A percentile compares a stretch with the other conserved stretches of the same genome.
phyloP scores from a whole-genome alignment of 2,888 invertebrate genomes.

The Stenoptilia bipunctidactyla region DNA sequence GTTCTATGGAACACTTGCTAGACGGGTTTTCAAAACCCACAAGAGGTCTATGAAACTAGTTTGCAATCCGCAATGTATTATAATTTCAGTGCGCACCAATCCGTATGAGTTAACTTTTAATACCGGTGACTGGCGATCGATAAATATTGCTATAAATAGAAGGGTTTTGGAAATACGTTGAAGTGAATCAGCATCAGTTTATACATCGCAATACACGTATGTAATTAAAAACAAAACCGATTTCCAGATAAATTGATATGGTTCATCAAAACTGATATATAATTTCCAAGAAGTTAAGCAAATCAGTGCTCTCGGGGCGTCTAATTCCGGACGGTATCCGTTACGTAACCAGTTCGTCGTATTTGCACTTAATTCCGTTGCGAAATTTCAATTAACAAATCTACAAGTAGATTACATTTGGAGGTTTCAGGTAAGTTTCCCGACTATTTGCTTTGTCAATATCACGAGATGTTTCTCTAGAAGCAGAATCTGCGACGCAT shows the following conservation, averaged over 20 bases:
- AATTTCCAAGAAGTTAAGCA: constrained; percentile 27
- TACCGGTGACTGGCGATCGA: background rate
- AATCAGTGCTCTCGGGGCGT: constrained; percentile 21
- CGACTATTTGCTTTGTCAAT: background rate
- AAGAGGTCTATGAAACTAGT: constrained; percentile 33
- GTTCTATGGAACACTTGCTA: constrained; percentile 27
- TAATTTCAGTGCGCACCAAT: background rate
- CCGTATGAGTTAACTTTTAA: background rate
- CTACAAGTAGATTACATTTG: constrained; percentile 2
- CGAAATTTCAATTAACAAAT: constrained; percentile 12
- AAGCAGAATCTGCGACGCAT: background rate
- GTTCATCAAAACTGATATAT: constrained; percentile 27
- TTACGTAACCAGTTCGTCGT: constrained; percentile 16
- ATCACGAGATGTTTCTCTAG: background rate
- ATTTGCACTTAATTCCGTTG: constrained; percentile 15
- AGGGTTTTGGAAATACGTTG: too few species aligned
- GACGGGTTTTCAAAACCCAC: constrained; percentile 36
- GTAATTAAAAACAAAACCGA: too few species aligned
- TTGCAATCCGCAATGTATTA: constrained; percentile 14
- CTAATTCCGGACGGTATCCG: constrained; percentile 24
- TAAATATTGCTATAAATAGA: background rate
- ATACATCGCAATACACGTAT: too few species aligned
- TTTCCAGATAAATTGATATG: constrained; percentile 1
- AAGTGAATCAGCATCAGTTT: too few species aligned
- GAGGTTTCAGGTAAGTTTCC: background rate